phyloP scores from a whole-genome alignment of 2,113 vertebrate genomes.

The Sylvicapra grimmia region DNA sequence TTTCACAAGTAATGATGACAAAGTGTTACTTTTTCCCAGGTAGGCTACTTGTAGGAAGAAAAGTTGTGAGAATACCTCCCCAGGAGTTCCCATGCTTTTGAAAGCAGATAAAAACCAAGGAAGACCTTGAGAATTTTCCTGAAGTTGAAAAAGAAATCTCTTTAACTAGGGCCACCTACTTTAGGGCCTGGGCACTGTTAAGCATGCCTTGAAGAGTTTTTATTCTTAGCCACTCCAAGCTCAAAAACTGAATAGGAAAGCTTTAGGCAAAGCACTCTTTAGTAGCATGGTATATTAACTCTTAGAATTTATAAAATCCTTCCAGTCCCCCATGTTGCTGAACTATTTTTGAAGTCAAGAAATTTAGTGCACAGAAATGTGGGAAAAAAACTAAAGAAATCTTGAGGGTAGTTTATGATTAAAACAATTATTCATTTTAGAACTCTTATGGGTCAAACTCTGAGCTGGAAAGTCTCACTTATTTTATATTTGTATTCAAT shows the following conservation, averaged over 20 bases:
- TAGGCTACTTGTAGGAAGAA: not conserved
- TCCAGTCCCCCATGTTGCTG: not conserved
- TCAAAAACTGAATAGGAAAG: slow-evolving; percentile 24
- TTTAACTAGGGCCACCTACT: slow-evolving; percentile 27
- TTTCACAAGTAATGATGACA: not conserved
- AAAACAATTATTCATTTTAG: not conserved
- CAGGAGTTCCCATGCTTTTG: not conserved
- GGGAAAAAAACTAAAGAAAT: not conserved
- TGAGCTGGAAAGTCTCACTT: not conserved
- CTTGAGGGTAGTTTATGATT: not conserved
- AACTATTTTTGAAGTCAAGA: slow-evolving; percentile 41
- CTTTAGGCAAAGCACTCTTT: slow-evolving; percentile 16
- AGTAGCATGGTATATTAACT: not conserved
- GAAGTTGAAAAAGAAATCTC: slow-evolving; percentile 34
- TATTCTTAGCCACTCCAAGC: not conserved
- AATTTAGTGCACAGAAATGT: not conserved
- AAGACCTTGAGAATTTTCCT: slow-evolving; percentile 2
- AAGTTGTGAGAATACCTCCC: not conserved
- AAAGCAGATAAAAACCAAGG: slow-evolving; percentile 30
- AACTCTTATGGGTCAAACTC: not conserved
- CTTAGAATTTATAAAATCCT: slow-evolving; percentile 14
- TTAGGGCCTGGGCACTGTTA: not conserved
- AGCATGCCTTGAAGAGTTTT: not conserved
- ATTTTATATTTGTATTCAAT: not conserved
- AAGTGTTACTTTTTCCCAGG: not conserved